phyloP scores from a whole-genome alignment of 92 coral and sea anemone species.

The Parazoanthus darwini region DNA sequence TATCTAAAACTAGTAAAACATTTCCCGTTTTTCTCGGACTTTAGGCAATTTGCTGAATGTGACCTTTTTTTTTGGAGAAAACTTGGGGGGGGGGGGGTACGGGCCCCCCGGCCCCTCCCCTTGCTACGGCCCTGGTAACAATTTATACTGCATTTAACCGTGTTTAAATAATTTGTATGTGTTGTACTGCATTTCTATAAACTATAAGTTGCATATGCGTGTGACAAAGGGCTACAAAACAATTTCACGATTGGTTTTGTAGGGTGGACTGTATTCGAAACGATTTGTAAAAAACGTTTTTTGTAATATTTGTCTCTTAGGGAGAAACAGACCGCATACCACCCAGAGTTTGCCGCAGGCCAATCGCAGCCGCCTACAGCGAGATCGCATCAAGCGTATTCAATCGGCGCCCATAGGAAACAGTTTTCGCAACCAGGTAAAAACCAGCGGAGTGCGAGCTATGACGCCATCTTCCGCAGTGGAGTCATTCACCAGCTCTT shows the following conservation, averaged over 20 bases:
- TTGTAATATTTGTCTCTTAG: constrained; percentile 23
- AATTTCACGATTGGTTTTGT: too few relatives aligned
- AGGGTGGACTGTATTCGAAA: background rate
- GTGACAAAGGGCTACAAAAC: background rate
- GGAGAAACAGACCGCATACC: constrained; percentile 87
- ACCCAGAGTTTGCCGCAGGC: constrained; percentile 78
- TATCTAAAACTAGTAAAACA: too few relatives aligned
- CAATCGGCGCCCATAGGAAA: constrained; percentile 74
- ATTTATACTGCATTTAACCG: too few relatives aligned
- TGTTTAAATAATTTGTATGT: too few relatives aligned
- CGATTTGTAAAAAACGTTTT: background rate
- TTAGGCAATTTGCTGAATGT: too few relatives aligned
- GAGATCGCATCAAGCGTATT: constrained; percentile 61
- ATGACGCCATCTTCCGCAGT: constrained; percentile 56
- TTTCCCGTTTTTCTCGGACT: too few relatives aligned
- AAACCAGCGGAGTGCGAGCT: constrained; percentile 64
- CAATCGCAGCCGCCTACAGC: constrained; percentile 51
- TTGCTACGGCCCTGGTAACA: too few relatives aligned
- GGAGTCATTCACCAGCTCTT: background rate
- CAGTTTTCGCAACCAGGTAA: constrained; percentile 76
- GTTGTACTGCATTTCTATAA: background rate
- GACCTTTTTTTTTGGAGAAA: too few relatives aligned
- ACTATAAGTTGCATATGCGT: background rate
- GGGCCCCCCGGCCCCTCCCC: too few relatives aligned
- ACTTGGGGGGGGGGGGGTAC: too few relatives aligned